Evolutionary conservation across 1,140 invertebrate species (phyloP).

Genomic region (Plectrocnemia conspersa): DNA sequence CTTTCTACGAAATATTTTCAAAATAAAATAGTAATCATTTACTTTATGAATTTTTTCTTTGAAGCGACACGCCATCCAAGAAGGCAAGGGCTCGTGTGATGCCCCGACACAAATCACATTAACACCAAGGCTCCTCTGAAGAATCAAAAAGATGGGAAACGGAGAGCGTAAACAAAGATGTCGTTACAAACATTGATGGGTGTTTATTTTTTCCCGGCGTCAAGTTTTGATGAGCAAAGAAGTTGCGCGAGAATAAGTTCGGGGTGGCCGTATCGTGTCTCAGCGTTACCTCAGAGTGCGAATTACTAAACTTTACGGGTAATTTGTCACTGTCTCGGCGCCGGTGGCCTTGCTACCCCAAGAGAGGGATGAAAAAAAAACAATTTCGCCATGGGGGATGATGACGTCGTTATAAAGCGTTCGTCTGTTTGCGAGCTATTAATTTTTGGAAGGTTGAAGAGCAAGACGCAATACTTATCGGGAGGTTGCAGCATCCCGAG

Average conservation of each 20-base stretch:
- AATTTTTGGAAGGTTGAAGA: too few relatives aligned
- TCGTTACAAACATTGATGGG: constrained; percentile 27
- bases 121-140: too few relatives aligned
- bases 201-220: constrained; percentile 31
- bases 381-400: constrained; percentile 22
- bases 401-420: constrained; percentile 32
- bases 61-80: too few relatives aligned
- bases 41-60: too few relatives aligned
- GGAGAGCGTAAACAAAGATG: constrained; percentile 17
- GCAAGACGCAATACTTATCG: too few relatives aligned
- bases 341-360: neutral
- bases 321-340: constrained; percentile 33
- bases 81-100: neutral
- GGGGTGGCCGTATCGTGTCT: constrained; percentile 5
- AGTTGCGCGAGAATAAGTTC: neutral
- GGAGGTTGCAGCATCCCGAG: too few relatives aligned
- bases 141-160: neutral
- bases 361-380: constrained; percentile 26
- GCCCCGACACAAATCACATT: too few relatives aligned
- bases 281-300: constrained; percentile 6
- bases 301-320: constrained; percentile 22
- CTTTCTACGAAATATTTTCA: too few relatives aligned
- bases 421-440: constrained; percentile 29
- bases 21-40: too few relatives aligned
- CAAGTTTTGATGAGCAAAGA: constrained; percentile 29